A percentile compares a stretch with the other conserved stretches of the same genome.
Evolutionary conservation across 2,797 vertebrate species (phyloP).

Genomic region (Sebastes nivosus): DNA sequence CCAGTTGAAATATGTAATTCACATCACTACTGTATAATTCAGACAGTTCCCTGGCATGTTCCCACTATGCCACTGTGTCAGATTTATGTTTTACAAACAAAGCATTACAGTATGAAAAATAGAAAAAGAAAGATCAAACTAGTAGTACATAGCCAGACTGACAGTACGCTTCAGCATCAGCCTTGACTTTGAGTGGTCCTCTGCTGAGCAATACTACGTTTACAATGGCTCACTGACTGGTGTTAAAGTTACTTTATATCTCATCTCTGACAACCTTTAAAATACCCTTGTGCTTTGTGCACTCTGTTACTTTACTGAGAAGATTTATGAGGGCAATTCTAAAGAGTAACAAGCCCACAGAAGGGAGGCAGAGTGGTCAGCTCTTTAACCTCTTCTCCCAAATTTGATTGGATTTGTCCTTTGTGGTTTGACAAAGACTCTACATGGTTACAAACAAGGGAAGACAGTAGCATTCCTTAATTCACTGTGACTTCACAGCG

Average conservation of each 20-base stretch:
- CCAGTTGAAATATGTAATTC: neutral
- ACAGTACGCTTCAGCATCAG: constrained; percentile 30
- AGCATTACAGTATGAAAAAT: neutral
- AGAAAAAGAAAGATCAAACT: neutral
- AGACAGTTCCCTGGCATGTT: neutral
- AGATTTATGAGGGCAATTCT: constrained; percentile 83
- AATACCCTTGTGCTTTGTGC: constrained; percentile 76
- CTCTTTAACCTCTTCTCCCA: constrained; percentile 78
- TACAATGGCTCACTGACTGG: constrained; percentile 72
- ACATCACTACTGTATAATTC: neutral
- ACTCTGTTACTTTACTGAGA: constrained; percentile 72
- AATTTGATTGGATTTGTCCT: constrained; percentile 84
- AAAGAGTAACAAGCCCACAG: constrained; percentile 78
- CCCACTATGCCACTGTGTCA: neutral
- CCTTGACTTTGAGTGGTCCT: constrained; percentile 69
- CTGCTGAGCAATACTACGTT: constrained; percentile 63
- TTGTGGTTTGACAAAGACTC: constrained; percentile 73
- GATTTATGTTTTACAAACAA: constrained; percentile 1
- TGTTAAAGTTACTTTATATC: constrained; percentile 79
- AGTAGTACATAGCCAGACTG: neutral
- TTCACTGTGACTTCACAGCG: constrained; percentile 58
- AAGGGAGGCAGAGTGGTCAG: constrained; percentile 65
- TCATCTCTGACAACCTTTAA: constrained; percentile 81
- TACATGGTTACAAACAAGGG: constrained; percentile 66
- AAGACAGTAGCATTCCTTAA: constrained; percentile 61